A percentile compares a stretch with the other conserved stretches of the same genome.
Evolutionary conservation across 2,888 invertebrate genomes (phyloP).

Genomic region (Germaria angustata): DNA sequence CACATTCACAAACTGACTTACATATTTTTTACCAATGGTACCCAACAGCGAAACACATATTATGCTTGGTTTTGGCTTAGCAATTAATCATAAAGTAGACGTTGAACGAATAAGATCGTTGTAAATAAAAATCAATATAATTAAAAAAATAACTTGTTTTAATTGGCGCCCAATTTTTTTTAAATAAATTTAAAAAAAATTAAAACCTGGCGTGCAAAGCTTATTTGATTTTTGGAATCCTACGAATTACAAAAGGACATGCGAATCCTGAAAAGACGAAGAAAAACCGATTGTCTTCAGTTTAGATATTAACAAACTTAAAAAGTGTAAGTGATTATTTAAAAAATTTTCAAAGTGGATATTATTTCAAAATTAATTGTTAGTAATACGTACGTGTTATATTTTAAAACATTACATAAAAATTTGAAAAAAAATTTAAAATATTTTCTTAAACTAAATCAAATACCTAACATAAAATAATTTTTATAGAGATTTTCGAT

Average conservation of each 20-base stretch:
- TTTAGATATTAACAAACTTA: background rate
- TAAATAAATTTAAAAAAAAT: background rate
- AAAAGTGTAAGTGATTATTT: no score
- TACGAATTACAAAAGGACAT: background rate
- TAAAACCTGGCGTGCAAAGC: conserved; percentile 1
- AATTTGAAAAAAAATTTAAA: background rate
- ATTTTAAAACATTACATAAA: conserved; percentile 21
- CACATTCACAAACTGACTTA: background rate
- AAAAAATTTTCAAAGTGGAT: no score
- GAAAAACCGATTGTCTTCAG: background rate
- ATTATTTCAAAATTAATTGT: background rate
- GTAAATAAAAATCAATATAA: no score
- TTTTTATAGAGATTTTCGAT: no score
- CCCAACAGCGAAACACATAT: no score
- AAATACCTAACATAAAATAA: no score
- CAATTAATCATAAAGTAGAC: no score
- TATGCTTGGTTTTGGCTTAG: no score
- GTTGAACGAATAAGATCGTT: no score
- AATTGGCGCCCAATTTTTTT: background rate
- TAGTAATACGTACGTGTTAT: conserved; percentile 5
- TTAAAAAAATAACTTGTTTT: background rate
- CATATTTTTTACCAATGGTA: no score
- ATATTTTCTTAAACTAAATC: background rate
- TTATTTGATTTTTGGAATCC: background rate
- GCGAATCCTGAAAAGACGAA: background rate